Base-by-base conservation (phyloP, 2,113 vertebrate species). In the Larimichthys crocea region DNA sequence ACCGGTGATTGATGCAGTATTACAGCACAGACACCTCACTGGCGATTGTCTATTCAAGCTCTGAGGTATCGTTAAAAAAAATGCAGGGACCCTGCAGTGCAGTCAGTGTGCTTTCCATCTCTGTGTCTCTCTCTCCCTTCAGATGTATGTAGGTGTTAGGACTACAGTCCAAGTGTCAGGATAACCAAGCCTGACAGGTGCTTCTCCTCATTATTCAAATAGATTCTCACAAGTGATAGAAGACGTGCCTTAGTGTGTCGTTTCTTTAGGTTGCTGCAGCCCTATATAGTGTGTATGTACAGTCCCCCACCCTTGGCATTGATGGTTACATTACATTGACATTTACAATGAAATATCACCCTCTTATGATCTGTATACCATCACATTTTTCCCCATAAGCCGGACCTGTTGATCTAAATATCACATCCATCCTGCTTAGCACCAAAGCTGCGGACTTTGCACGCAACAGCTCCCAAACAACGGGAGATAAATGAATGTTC, bases 151-250 rank as follows among this genome's bases (percentile, higher is more conserved):
- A 86, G 89, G 90, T 92, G 89, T 92, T 89, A 59, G 80, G 64
- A 79, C 86, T 84, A 71, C 72, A 82, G 86, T 87, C 78, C 59
- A 31, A 86, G 86, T 86, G 76, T 92, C 88, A 89, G 29, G 83
- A 85, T 92, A 92, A 94, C 78, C 1, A n/a, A 85, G 69, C 74
- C 85, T 90, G 91, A 87, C 91, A 92, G 88, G 70, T 93, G 90
- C 88, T 94, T 90, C 87, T 92, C 85, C 88, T 91, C 85, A 89
- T 93, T 94, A 94, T 92, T 92, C 90, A 91, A 92, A 91, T 91
- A 57, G 86, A 87, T 87, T 91, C 84, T 80, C 80, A 67, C 26
- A 67, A 65, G 73, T 29, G 17, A 74, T 64, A 66, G 74, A 86
- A 62, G 89, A 74, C 48, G 42, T 73, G 52, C 73, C 67, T 73